Evolutionary conservation across 35 echinoderm and acorn worm genomes (phyloP).

Genomic region (Strongylocentrotus purpuratus): DNA sequence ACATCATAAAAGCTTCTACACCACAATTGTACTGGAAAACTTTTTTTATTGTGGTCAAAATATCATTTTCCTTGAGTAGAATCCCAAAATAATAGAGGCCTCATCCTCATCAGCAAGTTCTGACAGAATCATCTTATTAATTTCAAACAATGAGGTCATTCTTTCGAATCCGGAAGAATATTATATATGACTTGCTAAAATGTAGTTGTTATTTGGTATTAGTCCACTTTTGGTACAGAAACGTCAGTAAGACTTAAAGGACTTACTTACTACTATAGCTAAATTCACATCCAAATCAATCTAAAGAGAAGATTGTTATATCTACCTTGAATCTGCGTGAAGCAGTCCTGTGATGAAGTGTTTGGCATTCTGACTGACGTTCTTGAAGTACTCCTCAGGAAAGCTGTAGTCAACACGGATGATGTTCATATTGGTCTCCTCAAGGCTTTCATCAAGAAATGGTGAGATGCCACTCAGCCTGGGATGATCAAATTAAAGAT

Average conservation of each 20-base stretch:
- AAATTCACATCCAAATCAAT: background rate
- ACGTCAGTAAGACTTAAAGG: too few species aligned
- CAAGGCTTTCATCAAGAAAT: constrained; percentile 76
- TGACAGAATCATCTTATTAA: background rate
- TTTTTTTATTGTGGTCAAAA: too few species aligned
- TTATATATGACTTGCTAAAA: background rate
- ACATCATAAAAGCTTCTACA: too few species aligned
- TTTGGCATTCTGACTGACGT: constrained; percentile 58
- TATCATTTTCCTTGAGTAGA: too few species aligned
- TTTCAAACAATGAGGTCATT: background rate
- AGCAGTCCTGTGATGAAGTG: constrained; percentile 60
- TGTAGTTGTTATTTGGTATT: background rate
- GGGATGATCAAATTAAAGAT: background rate
- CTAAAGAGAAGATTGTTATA: background rate
- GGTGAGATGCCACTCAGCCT: constrained; percentile 80
- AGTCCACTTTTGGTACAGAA: background rate
- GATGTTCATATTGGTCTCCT: constrained; percentile 78
- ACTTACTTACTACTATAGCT: too few species aligned
- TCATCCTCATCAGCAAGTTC: too few species aligned
- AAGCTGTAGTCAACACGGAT: constrained; percentile 73
- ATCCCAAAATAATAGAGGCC: too few species aligned
- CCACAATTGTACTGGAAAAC: too few species aligned
- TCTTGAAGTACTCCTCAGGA: constrained; percentile 69
- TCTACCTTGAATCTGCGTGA: constrained; percentile 52
- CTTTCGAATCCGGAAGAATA: background rate